Evolutionary conservation across 1,140 invertebrate genomes (phyloP), one percentile per base, ranked within the genome.

Genomic region (Megathymus violae): DNA sequence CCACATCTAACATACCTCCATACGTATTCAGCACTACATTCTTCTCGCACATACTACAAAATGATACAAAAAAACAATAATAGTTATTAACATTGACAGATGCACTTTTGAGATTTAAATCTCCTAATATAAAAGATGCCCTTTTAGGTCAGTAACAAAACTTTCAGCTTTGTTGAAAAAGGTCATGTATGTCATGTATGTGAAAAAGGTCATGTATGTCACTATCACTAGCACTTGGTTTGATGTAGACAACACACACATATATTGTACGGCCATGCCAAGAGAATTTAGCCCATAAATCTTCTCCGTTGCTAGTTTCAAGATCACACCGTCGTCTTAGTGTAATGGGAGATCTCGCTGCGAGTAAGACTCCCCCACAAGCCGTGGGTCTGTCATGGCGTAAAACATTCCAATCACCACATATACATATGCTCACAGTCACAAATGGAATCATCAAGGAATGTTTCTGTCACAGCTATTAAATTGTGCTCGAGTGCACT

Each of bases 221-320:
- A n/a, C n/a, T n/a, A n/a, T n/a, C n/a, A n/a, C 19, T 14, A 7
- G 25, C 48, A n/a, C 31, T 34, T 7, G 31, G 50, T 17, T 25
- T 46, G 4, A 46, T 46, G 17, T 46, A 46, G 10, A 46, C 15
- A 1, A 46, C 43, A 46, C 43, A 46, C 0, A 46, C 16, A 46
- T 22, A 46, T 4, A 22, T 7, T n/a, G 9, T 4, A 1, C n/a
- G 43, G 4, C 63, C 63, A 16, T 47, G 34, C 11, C 19, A 40
- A 4, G 14, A 16, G 10, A 62, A 51, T 13, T 11, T 41, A 3
- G 54, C 54, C 63, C 54, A 65, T 11, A 65, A 9, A 38, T 65
- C 46, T 14, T 51, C 48, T 34, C 48, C 48, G 11, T 9, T 19
- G 6, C 10, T 51, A 0, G 48, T 51, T n/a, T 65, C 63, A 6